A percentile compares a stretch with the other conserved stretches of the same genome.
These are phyloP conservation scores for Enteromius viviparus DNA, from an alignment of 2,797 vertebrate genomes.

Conservation along the genomic window DNA sequence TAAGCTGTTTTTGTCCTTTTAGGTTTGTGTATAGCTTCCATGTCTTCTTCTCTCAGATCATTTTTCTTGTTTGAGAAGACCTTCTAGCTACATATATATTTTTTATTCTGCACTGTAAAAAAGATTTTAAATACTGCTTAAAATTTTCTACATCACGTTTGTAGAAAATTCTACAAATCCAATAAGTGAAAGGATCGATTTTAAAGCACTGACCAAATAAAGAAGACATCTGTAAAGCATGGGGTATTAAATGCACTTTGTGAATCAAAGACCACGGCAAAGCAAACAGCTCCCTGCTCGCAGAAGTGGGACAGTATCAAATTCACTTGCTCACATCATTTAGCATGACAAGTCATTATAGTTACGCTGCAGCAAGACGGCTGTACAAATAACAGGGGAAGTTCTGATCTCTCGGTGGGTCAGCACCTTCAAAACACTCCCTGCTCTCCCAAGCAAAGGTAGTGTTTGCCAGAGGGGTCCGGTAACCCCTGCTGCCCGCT, in stretches of 20 bases:
- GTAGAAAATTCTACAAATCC: background rate
- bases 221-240: background rate
- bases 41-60: background rate
- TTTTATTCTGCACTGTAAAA: background rate
- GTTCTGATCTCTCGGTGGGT: conserved; percentile 46
- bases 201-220: background rate
- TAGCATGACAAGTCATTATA: conserved; percentile 51
- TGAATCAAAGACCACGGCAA: conserved; percentile 30
- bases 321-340: conserved; percentile 38
- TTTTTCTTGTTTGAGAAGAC: background rate
- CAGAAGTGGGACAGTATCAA: conserved; percentile 28
- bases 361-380: conserved; percentile 31
- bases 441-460: conserved; percentile 29
- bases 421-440: conserved; percentile 44
- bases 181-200: background rate
- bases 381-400: conserved; percentile 54
- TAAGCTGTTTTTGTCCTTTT: conserved; percentile 4
- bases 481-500: conserved; percentile 25
- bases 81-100: background rate
- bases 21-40: background rate
- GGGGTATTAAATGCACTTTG: conserved; percentile 7
- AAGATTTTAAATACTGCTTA: too few species aligned
- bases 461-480: conserved; percentile 36
- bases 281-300: conserved; percentile 24
- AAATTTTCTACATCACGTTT: too few species aligned